These are phyloP conservation scores for Morpho achilles DNA, from an alignment of 2,888 invertebrate species.

Conservation along the genomic window DNA sequence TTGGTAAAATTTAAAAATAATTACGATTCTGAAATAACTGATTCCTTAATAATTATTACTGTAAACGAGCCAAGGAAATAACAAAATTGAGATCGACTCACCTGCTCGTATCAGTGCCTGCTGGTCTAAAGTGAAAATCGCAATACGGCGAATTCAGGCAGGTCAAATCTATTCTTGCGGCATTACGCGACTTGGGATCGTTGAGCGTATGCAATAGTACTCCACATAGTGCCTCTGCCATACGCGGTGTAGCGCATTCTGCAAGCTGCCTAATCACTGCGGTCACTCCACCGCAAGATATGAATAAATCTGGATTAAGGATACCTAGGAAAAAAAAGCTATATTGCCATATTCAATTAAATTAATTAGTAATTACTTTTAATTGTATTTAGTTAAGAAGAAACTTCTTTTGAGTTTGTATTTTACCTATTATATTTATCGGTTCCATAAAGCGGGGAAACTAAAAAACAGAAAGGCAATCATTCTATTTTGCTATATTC, in stretches of 20 bases:
- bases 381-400: too few species aligned
- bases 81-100: conserved; percentile 38
- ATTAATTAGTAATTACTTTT: too few species aligned
- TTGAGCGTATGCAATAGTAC: conserved; percentile 91
- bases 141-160: conserved; percentile 94
- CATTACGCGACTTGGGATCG: conserved; percentile 87
- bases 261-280: conserved; percentile 90
- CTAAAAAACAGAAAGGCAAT: too few species aligned
- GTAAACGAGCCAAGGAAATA: too few species aligned
- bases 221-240: conserved; percentile 94
- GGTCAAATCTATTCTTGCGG: conserved; percentile 88
- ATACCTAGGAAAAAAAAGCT: conserved; percentile 76
- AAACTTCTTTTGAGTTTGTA: too few species aligned
- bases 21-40: too few species aligned
- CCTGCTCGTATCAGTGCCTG: conserved; percentile 86
- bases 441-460: too few species aligned
- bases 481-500: too few species aligned
- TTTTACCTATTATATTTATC: too few species aligned
- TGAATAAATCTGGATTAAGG: conserved; percentile 88
- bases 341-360: neutral
- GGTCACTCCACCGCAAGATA: conserved; percentile 89
- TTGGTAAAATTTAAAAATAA: too few species aligned
- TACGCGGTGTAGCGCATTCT: conserved; percentile 91
- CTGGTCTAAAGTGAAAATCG: conserved; percentile 89
- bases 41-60: too few species aligned